These are phyloP conservation scores for Pseudorhiza aurosa DNA, from an alignment of 30 jellyfish, hydroid and myxozoan genomes.

Conservation along the genomic window DNA sequence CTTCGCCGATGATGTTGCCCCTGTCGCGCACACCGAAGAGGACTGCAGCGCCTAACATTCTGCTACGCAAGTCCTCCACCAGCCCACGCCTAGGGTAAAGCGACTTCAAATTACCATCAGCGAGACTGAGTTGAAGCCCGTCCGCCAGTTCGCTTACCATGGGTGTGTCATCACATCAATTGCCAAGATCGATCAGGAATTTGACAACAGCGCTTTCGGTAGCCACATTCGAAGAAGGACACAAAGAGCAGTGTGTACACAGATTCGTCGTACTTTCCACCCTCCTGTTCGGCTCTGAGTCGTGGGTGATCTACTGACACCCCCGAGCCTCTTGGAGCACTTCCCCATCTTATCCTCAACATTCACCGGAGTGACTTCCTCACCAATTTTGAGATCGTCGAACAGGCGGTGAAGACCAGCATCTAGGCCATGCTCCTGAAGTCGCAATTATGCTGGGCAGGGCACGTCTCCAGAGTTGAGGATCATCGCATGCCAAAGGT, in stretches of 20 bases:
- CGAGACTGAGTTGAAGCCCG: not conserved
- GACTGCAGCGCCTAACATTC: slow-evolving; percentile 12
- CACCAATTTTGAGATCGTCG: slow-evolving; percentile 6
- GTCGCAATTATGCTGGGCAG: no score
- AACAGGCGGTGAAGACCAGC: no score
- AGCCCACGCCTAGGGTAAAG: not conserved
- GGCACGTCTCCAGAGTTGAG: no score
- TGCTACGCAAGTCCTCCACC: not conserved
- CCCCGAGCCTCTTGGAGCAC: no score
- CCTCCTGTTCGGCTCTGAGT: slow-evolving; percentile 20
- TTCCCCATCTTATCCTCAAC: slow-evolving; percentile 14
- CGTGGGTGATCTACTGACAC: slow-evolving; percentile 18
- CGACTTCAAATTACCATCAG: not conserved
- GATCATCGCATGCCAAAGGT: not conserved
- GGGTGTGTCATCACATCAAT: not conserved
- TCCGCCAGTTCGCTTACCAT: slow-evolving; percentile 9
- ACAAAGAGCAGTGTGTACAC: not conserved
- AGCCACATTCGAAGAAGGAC: not conserved
- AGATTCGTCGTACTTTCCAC: slow-evolving; percentile 3
- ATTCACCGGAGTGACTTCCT: not conserved
- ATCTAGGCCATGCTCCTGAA: no score
- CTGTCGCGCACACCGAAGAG: slow-evolving; percentile 12
- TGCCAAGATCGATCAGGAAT: slow-evolving; percentile 9
- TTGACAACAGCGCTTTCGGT: slow-evolving; percentile 3
- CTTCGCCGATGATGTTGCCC: slow-evolving; percentile 27